Base-by-base conservation (phyloP, 1,140 invertebrate species). In the Acarapis woodi region DNA sequence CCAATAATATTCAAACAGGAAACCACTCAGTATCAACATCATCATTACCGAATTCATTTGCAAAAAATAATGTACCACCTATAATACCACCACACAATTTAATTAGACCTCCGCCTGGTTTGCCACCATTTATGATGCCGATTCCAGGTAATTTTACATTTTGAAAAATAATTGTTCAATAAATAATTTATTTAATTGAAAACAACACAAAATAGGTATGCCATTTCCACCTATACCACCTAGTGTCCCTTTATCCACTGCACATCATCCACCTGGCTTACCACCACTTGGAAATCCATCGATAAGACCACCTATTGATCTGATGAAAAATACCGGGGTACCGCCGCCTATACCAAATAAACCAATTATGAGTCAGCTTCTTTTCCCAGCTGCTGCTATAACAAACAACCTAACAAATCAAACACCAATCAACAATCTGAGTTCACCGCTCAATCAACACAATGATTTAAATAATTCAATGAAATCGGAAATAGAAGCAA, bases 191-290 rank as follows among this genome's bases (percentile, higher is more conserved):
- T n/a, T n/a, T n/a, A n/a, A n/a, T n/a, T n/a, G n/a, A n/a, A n/a
- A n/a, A n/a, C n/a, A n/a, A n/a, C n/a, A n/a, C n/a, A n/a, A n/a
- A n/a, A n/a, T n/a, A n/a, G n/a, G 29, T 20, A 12, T 12, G 9
- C 23, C 37, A 20, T 3, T 41, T 10, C 25, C 26, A 29, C 31
- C 14, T 10, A 41, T 46, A 32, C 30, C 34, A 14, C 35, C 41
- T 2, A 37, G 34, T 3, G 15, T 37, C 12, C 30, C 12, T 18
- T 29, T 29, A 20, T 23, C 32, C 30, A 14, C 14, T 12, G 14
- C 9, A 9, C 8, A n/a, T 31, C 18, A 22, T 25, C 16, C 14
- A n/a, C 36, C 2, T 8, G 3, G 5, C 3, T 12, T 28, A 30
- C 3, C 19, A 36, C 12, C 19, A 10, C 19, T 18, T 32, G n/a